These are phyloP conservation scores for Chaetops frenatus DNA, from an alignment of 2,113 vertebrate genomes.

Conservation along the genomic window DNA sequence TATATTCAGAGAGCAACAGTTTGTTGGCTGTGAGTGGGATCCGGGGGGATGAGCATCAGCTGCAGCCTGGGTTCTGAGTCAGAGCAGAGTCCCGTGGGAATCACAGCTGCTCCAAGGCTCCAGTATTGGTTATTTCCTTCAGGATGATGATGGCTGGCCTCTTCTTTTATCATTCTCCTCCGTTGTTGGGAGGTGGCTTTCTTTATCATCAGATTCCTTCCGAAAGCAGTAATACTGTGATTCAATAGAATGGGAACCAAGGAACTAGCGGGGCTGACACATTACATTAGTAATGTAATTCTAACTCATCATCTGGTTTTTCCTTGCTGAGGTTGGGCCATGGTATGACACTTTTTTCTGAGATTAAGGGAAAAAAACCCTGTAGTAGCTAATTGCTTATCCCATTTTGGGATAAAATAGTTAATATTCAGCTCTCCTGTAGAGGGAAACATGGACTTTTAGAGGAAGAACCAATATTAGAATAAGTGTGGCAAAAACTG, in stretches of 20 bases:
- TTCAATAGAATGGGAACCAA: slow-evolving; percentile 37
- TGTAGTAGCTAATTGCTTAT: neutral
- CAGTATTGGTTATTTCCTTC: neutral
- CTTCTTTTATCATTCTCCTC: slow-evolving; percentile 33
- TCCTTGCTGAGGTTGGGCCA: neutral
- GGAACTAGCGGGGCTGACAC: slow-evolving; percentile 29
- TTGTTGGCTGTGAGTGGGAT: slow-evolving; percentile 20
- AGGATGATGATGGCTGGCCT: neutral
- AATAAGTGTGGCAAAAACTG: neutral
- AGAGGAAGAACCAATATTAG: neutral
- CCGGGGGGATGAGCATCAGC: slow-evolving; percentile 21
- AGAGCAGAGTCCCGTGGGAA: neutral
- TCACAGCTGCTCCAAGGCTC: slow-evolving; percentile 5
- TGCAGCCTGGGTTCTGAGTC: slow-evolving; percentile 35
- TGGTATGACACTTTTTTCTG: neutral
- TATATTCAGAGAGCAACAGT: neutral
- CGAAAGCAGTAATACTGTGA: slow-evolving; percentile 45
- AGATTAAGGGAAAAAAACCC: neutral
- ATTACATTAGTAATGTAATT: neutral
- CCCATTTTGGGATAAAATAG: neutral
- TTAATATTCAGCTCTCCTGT: neutral
- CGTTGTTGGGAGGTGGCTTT: neutral
- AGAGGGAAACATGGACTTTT: neutral
- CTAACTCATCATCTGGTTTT: neutral
- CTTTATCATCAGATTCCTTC: slow-evolving; percentile 62